Evolutionary conservation across 2,113 vertebrate species (phyloP).

Genomic region (Sander vitreus): DNA sequence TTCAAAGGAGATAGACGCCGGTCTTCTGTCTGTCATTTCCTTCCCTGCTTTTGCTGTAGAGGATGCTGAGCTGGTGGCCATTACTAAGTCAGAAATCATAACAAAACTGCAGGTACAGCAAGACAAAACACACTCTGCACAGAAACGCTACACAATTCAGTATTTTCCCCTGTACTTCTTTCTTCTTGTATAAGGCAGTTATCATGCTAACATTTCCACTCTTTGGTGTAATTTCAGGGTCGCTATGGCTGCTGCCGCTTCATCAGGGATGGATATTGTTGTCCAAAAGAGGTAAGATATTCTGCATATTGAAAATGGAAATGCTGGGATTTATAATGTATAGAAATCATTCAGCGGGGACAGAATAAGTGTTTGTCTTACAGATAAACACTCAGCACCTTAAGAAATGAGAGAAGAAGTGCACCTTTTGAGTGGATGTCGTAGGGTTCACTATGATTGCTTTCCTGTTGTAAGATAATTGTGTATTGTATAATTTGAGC

Average conservation of each 20-base stretch:
- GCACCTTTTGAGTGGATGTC: not conserved
- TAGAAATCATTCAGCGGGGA: not conserved
- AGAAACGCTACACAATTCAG: not conserved
- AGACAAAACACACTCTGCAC: not conserved
- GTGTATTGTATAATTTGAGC: not conserved
- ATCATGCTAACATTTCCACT: not conserved
- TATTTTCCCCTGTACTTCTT: not conserved
- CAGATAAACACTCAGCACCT: not conserved
- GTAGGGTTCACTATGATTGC: not conserved
- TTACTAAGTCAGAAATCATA: constrained; percentile 97
- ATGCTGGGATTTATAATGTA: not conserved
- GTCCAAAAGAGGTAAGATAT: constrained; percentile 92
- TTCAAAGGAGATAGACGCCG: constrained; percentile 97
- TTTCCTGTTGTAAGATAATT: not conserved
- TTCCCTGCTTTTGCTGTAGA: constrained; percentile 99
- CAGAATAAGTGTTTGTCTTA: not conserved
- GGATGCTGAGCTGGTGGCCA: constrained; percentile 91
- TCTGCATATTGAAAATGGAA: not conserved
- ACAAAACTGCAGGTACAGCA: constrained; percentile 91
- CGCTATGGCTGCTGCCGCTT: constrained; percentile 98
- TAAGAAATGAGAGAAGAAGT: not conserved
- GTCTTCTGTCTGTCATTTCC: constrained; percentile 96
- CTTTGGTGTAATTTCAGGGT: constrained; percentile 82
- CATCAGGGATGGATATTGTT: constrained; percentile 96
- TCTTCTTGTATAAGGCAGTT: not conserved